Conservation (phyloP, 2,113 vertebrate genomes). For the Callaeas wilsoni region DNA sequence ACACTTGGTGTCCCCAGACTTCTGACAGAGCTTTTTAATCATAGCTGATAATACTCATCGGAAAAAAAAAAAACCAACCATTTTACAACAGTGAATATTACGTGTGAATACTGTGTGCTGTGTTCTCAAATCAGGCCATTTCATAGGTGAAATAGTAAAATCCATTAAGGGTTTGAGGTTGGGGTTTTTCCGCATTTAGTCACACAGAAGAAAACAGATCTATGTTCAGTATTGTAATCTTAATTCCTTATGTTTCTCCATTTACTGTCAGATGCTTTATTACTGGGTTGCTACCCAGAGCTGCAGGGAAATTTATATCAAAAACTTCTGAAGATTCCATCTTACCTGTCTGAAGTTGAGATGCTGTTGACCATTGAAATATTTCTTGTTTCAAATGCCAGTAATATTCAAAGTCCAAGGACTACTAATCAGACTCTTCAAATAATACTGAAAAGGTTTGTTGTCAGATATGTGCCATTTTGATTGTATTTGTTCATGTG, state of each 20-base stretch:
- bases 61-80: not conserved
- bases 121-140: not conserved
- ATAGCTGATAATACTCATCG: not conserved
- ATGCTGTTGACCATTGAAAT: conserved; percentile 88
- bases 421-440: conserved; percentile 65
- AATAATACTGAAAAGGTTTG: conserved; percentile 88
- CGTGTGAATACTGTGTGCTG: not conserved
- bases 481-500: not conserved
- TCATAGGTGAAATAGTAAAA: not conserved
- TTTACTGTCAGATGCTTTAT: conserved; percentile 78
- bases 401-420: conserved; percentile 66
- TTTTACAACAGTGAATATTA: not conserved
- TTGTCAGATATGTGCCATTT: not conserved
- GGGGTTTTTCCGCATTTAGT: not conserved
- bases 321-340: conserved; percentile 77
- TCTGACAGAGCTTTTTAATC: not conserved
- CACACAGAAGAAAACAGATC: not conserved
- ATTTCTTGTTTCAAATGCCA: conserved; percentile 84
- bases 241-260: not conserved
- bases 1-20: not conserved
- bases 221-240: not conserved
- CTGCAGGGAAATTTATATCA: conserved; percentile 71
- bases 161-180: not conserved
- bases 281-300: conserved; percentile 78
- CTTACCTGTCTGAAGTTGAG: conserved; percentile 84